Evolutionary conservation across 2,113 vertebrate genomes (phyloP).

Genomic region (Steatornis caripensis): DNA sequence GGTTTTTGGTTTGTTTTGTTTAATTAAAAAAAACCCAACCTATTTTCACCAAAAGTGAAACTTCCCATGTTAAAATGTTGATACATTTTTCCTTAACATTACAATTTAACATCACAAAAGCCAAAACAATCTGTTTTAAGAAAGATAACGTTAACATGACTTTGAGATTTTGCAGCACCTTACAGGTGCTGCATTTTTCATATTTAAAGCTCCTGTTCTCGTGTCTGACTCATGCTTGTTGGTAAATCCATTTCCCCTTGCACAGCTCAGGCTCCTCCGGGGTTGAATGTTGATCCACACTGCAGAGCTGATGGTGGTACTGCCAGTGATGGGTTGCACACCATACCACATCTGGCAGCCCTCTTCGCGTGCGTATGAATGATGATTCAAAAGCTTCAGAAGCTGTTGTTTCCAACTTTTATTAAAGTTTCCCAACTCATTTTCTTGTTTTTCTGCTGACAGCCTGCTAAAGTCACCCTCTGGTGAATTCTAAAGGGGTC

Average conservation of each 20-base stretch:
- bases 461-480: slow-evolving; percentile 69
- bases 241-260: background rate
- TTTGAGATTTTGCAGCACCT: background rate
- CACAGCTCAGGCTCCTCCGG: background rate
- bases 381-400: slow-evolving; percentile 50
- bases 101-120: background rate
- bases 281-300: background rate
- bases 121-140: background rate
- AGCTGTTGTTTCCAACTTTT: slow-evolving; percentile 67
- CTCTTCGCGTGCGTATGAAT: slow-evolving; percentile 32
- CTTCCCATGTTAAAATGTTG: background rate
- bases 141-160: background rate
- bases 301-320: background rate
- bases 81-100: background rate
- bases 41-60: background rate
- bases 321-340: rapidly evolving
- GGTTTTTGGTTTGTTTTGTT: too few species aligned
- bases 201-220: background rate
- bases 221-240: background rate
- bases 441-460: slow-evolving; percentile 63
- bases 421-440: slow-evolving; percentile 68
- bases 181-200: background rate
- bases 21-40: background rate
- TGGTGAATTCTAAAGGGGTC: slow-evolving; percentile 65
- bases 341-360: rapidly evolving